Conservation (phyloP, 2,113 vertebrate species). For the Phocoena sinus region DNA sequence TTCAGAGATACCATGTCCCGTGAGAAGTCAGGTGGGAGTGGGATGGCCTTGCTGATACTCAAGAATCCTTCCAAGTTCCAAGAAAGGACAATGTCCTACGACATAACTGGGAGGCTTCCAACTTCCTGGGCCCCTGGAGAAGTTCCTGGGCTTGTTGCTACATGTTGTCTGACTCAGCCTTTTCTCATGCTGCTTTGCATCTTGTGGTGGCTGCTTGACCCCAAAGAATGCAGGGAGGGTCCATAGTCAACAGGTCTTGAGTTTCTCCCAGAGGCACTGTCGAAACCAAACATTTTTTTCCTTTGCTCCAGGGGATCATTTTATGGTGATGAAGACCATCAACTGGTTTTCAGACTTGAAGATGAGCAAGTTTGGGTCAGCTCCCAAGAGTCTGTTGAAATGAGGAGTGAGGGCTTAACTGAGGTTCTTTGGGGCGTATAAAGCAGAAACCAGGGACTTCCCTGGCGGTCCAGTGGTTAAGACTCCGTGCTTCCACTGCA, state of each 20-base stretch:
- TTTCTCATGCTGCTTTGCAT: not conserved
- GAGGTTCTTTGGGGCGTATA: not conserved
- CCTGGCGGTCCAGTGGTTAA: too few species aligned
- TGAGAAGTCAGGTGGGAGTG: not conserved
- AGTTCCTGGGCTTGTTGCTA: not conserved
- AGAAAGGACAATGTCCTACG: not conserved
- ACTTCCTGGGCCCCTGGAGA: not conserved
- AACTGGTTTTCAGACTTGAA: not conserved
- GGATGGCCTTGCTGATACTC: not conserved
- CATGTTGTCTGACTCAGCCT: not conserved
- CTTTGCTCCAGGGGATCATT: not conserved
- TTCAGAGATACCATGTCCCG: not conserved
- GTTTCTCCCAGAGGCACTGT: not conserved
- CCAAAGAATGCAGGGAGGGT: not conserved
- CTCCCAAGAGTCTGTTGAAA: not conserved
- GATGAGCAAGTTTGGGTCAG: not conserved
- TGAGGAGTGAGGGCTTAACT: not conserved
- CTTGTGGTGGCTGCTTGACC: not conserved
- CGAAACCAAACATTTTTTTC: not conserved
- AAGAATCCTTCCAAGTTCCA: not conserved
- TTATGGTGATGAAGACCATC: not conserved
- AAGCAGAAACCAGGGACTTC: not conserved
- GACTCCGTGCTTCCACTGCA: too few species aligned
- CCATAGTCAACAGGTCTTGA: not conserved
- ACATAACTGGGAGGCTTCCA: not conserved